Conservation (phyloP, 1,140 invertebrate genomes). For the Drosophila quadrilineata region DNA sequence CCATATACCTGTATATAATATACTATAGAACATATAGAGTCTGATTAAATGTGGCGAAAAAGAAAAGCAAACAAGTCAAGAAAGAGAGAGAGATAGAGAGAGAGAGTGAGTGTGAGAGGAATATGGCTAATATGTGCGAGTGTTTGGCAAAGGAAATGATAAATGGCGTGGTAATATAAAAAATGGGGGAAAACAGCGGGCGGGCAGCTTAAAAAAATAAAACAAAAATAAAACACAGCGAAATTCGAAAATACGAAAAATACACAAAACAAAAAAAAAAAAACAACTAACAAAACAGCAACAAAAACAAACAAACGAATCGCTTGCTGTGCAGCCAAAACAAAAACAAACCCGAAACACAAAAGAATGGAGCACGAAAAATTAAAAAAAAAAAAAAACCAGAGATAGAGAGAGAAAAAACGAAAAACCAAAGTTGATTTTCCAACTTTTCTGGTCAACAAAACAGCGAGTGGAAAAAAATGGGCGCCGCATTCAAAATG, state of each 20-base stretch:
- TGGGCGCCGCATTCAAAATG: slow-evolving; percentile 67
- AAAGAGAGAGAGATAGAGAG: background rate
- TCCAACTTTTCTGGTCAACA: slow-evolving; percentile 62
- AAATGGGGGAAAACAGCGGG: slow-evolving; percentile 74
- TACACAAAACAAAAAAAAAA: too few species aligned
- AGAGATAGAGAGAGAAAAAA: too few species aligned
- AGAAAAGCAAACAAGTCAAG: slow-evolving; percentile 8
- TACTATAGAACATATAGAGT: slow-evolving; percentile 7
- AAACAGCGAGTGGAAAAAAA: slow-evolving; percentile 44
- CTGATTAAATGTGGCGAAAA: slow-evolving; percentile 2
- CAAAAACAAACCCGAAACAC: slow-evolving; percentile 25
- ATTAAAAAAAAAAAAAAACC: too few species aligned
- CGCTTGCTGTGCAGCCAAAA: slow-evolving; percentile 36
- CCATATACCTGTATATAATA: slow-evolving; percentile 50
- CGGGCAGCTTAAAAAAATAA: slow-evolving; percentile 56
- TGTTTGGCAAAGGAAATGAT: slow-evolving; percentile 74
- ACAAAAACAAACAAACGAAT: slow-evolving; percentile 41
- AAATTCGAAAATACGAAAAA: too few species aligned
- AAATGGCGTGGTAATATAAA: slow-evolving; percentile 80
- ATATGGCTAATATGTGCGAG: slow-evolving; percentile 36
- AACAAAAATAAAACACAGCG: slow-evolving; percentile 33
- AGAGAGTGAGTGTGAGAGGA: slow-evolving; percentile 7
- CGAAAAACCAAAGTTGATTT: slow-evolving; percentile 56
- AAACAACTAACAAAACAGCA: slow-evolving; percentile 34
- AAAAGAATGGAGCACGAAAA: slow-evolving; percentile 35